Conservation (phyloP, 30 jellyfish, hydroid and myxozoan species). For the Pelagia noctiluca region DNA sequence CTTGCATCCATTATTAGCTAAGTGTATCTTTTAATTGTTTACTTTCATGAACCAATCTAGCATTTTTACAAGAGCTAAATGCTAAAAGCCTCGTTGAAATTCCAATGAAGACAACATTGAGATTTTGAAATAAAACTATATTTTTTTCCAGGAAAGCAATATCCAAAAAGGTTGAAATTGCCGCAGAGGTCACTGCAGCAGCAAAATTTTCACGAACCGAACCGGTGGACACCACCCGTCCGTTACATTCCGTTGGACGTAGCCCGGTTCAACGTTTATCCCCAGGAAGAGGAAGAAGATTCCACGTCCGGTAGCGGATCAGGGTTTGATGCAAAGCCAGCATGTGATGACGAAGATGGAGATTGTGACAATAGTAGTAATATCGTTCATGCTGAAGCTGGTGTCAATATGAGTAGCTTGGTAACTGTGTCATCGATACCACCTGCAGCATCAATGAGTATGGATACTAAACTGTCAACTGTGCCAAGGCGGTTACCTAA, state of each 20-base stretch:
- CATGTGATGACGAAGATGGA: conserved; percentile 72
- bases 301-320: conserved; percentile 48
- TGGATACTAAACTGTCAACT: not conserved
- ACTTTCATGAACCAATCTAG: no score
- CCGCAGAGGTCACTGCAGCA: conserved; percentile 45
- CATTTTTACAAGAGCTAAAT: no score
- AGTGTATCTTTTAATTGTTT: not conserved
- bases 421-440: not conserved
- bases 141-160: conserved; percentile 18
- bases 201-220: conserved; percentile 63
- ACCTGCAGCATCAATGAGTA: not conserved
- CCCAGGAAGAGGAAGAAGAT: not conserved
- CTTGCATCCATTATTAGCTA: not conserved
- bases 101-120: not conserved
- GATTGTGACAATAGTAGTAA: conserved; percentile 33
- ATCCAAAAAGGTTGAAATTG: not conserved
- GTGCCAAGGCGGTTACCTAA: not conserved
- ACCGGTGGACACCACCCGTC: conserved; percentile 74
- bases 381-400: conserved; percentile 15
- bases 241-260: conserved; percentile 65
- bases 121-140: not conserved
- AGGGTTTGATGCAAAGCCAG: conserved; percentile 21
- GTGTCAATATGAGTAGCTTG: not conserved
- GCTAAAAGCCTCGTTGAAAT: not conserved
- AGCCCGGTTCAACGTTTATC: conserved; percentile 10